These are phyloP conservation scores for Heliconius eleuchia DNA, from an alignment of 1,140 invertebrate species.

Conservation along the genomic window DNA sequence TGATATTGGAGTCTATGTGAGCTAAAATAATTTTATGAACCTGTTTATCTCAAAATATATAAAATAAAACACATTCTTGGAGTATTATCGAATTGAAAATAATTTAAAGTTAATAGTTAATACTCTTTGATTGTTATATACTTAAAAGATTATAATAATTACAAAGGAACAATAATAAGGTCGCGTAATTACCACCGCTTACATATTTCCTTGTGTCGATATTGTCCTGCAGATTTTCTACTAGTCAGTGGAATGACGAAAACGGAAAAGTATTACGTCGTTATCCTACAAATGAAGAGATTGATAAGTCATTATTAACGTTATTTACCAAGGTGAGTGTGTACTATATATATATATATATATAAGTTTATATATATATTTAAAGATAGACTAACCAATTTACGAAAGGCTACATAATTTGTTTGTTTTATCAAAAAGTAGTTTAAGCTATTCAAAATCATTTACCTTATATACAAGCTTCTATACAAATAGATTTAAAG, in stretches of 20 bases:
- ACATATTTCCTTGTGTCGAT: constrained; percentile 20
- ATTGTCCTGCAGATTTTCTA: constrained; percentile 83
- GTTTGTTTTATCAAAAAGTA: background rate
- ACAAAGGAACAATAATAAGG: constrained; percentile 3
- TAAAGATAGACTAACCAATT: background rate
- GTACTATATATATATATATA: background rate
- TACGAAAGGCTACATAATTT: background rate
- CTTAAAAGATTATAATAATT: constrained; percentile 7
- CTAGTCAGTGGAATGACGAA: constrained; percentile 90
- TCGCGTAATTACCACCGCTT: constrained; percentile 2
- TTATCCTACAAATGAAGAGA: constrained; percentile 78
- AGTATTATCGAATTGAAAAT: too few species aligned
- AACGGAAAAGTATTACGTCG: constrained; percentile 83
- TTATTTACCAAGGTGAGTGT: constrained; percentile 80
- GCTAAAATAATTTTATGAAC: too few species aligned
- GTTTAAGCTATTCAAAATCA: background rate
- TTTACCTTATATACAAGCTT: background rate
- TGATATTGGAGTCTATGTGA: too few species aligned
- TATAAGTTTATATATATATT: background rate
- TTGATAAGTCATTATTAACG: constrained; percentile 82
- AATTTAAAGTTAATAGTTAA: too few species aligned
- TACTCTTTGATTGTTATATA: too few species aligned
- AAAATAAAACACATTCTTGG: too few species aligned
- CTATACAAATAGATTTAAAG: background rate
- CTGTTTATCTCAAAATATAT: too few species aligned